These are phyloP conservation scores for Picathartes gymnocephalus DNA, from an alignment of 2,113 vertebrate species.

Conservation along the genomic window DNA sequence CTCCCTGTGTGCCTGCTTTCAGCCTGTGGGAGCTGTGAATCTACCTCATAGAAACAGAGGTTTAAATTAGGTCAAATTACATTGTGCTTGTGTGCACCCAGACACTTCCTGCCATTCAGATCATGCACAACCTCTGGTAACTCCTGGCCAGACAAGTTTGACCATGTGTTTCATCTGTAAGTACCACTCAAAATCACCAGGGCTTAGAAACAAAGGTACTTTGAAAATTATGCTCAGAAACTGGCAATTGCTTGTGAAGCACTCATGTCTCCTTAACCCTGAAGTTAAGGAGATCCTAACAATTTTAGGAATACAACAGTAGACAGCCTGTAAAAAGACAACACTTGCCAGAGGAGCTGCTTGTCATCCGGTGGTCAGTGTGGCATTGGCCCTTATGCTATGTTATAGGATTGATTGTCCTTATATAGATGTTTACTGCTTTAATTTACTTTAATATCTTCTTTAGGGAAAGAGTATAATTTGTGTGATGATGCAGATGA, in stretches of 20 bases:
- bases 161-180: neutral
- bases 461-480: neutral
- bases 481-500: neutral
- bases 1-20: neutral
- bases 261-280: neutral
- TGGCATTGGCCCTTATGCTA: neutral
- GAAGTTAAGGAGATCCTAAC: neutral
- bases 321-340: neutral
- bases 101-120: neutral
- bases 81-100: neutral
- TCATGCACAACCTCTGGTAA: neutral
- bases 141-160: neutral
- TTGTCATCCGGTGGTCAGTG: neutral
- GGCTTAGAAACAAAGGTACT: neutral
- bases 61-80: slow-evolving; percentile 7
- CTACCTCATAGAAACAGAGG: neutral
- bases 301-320: neutral
- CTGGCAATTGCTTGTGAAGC: neutral
- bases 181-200: neutral
- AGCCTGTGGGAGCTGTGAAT: neutral
- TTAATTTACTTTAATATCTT: neutral
- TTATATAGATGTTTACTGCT: neutral
- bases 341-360: neutral
- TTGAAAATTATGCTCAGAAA: neutral
- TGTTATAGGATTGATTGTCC: rapidly evolving